Conservation (phyloP, 2,888 invertebrate genomes). For the Drosophila helvetica region DNA sequence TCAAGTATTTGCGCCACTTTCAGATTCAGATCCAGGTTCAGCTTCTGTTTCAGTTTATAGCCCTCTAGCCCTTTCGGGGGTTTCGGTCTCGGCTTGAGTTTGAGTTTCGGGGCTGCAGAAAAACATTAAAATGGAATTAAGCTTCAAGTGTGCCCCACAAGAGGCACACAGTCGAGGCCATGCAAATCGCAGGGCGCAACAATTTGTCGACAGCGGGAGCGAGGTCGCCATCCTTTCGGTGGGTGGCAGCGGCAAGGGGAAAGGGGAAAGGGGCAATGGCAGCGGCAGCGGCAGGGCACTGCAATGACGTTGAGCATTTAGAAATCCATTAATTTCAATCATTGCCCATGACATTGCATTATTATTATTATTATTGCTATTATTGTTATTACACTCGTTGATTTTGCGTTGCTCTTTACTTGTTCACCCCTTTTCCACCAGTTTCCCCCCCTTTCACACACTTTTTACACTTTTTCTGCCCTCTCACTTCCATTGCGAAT, state of each 20-base stretch:
- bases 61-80: conserved; percentile 38
- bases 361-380: conserved; percentile 51
- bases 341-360: conserved; percentile 80
- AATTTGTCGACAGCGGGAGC: conserved; percentile 60
- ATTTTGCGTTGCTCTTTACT: conserved; percentile 27
- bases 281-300: conserved; percentile 11
- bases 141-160: conserved; percentile 35
- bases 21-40: neutral
- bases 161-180: conserved; percentile 10
- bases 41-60: conserved; percentile 34
- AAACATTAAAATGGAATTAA: conserved; percentile 64
- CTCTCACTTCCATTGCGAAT: conserved; percentile 6
- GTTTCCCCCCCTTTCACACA: neutral
- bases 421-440: neutral
- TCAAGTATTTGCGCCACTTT: neutral
- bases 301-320: conserved; percentile 73
- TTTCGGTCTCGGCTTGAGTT: conserved; percentile 15
- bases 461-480: neutral
- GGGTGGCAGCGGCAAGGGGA: conserved; percentile 15
- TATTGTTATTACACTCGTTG: conserved; percentile 55
- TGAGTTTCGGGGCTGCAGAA: neutral
- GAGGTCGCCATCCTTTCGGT: conserved; percentile 18
- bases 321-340: conserved; percentile 83
- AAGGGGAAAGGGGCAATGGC: neutral
- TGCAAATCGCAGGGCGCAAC: conserved; percentile 37